These are phyloP conservation scores for Schizothorax lantsangensis DNA, from an alignment of 2,797 vertebrate genomes.

Conservation along the genomic window DNA sequence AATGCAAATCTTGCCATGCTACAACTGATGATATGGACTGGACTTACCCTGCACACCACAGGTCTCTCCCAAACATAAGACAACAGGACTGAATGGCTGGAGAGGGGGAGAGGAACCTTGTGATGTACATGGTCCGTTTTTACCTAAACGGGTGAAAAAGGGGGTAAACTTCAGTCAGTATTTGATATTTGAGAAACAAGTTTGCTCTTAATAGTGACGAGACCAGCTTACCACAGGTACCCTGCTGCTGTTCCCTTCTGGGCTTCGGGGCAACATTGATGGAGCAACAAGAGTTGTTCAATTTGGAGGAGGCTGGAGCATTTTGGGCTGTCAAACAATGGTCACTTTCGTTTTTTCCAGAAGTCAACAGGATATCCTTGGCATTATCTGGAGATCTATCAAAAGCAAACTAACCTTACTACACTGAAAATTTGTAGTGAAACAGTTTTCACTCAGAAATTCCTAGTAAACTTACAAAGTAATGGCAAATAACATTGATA, in stretches of 20 bases:
- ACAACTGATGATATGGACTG: not conserved
- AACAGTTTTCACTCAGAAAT: not conserved
- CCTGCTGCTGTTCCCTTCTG: constrained; percentile 46
- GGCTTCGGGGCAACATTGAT: constrained; percentile 40
- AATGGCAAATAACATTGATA: not conserved
- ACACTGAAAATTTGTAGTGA: not conserved
- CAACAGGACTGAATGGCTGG: not conserved
- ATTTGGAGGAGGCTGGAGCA: constrained; percentile 45
- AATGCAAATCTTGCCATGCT: not conserved
- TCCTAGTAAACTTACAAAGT: too few relatives aligned
- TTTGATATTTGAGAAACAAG: not conserved
- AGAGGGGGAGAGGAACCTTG: constrained; percentile 20
- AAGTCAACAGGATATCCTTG: not conserved
- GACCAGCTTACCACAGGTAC: not conserved
- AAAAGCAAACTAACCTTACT: not conserved
- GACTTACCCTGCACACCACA: not conserved
- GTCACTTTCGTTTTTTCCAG: constrained; percentile 15
- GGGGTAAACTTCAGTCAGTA: not conserved
- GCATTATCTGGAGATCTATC: constrained; percentile 16
- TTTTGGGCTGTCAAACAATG: constrained; percentile 19
- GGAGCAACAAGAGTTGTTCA: constrained; percentile 39
- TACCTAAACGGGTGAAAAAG: not conserved
- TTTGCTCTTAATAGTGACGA: not conserved
- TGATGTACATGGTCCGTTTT: constrained; percentile 52
- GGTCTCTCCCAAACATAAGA: constrained; percentile 10